phyloP scores from a whole-genome alignment of 2,797 vertebrate species.

The Enteromius fasciolatus region DNA sequence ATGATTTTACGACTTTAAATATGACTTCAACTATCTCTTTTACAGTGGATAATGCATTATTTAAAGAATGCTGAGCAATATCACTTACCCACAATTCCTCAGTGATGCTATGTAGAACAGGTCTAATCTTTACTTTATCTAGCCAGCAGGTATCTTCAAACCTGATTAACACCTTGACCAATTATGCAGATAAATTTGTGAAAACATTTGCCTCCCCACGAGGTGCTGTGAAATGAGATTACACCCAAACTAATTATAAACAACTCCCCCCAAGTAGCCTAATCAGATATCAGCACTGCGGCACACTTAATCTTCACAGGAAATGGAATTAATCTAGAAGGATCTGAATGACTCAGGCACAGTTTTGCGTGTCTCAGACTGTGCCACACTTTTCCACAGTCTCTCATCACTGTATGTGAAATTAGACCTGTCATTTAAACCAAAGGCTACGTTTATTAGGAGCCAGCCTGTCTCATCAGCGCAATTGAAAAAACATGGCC shows the following conservation, averaged over 20 bases:
- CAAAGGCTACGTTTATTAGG: slow-evolving; percentile 54
- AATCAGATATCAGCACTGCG: slow-evolving; percentile 49
- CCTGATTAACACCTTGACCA: slow-evolving; percentile 43
- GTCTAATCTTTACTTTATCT: slow-evolving; percentile 14
- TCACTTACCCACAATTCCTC: slow-evolving; percentile 2
- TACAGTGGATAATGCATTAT: not conserved
- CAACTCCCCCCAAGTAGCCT: slow-evolving; percentile 44
- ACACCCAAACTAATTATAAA: slow-evolving; percentile 56
- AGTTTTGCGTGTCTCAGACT: slow-evolving; percentile 27
- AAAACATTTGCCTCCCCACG: slow-evolving; percentile 28
- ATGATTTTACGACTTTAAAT: not conserved
- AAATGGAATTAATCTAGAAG: slow-evolving; percentile 54
- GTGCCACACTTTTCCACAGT: slow-evolving; percentile 28
- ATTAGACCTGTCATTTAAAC: slow-evolving; percentile 52
- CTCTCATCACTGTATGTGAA: slow-evolving; percentile 41
- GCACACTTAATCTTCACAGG: slow-evolving; percentile 52
- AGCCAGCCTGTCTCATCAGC: slow-evolving; percentile 43
- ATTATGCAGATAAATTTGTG: slow-evolving; percentile 46
- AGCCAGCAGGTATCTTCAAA: slow-evolving; percentile 39
- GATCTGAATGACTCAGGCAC: slow-evolving; percentile 55
- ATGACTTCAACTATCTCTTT: not conserved
- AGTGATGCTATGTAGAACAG: slow-evolving; percentile 8
- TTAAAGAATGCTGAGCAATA: not conserved
- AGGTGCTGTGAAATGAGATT: slow-evolving; percentile 45
- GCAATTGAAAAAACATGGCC: slow-evolving; percentile 44